Base-by-base conservation (phyloP, 37 sponge, comb jelly and placozoan species). In the Oopsacas minuta region DNA sequence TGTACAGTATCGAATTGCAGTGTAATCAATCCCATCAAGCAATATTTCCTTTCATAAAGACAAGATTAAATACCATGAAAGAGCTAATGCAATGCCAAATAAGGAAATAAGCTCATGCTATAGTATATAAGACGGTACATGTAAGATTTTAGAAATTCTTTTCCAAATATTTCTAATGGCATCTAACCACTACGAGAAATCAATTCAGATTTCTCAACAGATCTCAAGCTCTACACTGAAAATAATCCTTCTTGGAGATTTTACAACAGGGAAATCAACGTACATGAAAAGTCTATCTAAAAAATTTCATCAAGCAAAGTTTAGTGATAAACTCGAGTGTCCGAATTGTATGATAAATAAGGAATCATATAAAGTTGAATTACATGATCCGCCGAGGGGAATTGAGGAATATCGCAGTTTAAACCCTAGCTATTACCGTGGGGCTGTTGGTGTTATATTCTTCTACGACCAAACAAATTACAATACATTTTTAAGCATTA, bases 211-310 rank as follows among this genome's bases (percentile, higher is more conserved):
- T n/a, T n/a, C n/a, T n/a, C n/a, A n/a, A n/a, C n/a, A n/a, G n/a
- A n/a, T n/a, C n/a, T n/a, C n/a, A n/a, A n/a, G 15, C 8, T 15
- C 49, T 17, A 61, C 75, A 3, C 30, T 61, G 28, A 61, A 61
- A 34, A 61, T 61, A 3, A 61, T 61, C 28, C 75, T 61, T 61
- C 28, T 61, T 12, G 75, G 75, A 5, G 75, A 61, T 61, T 61
- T 61, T 12, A 61, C 75, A n/a, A 61, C 75, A 61, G 75, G 75
- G 28, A 61, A 61, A 61, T 61, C 75, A n/a, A 61, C 75, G 3
- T 61, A 61, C 22, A 61, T 61, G 75, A 61, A 61, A 25, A 61
- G 28, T 3, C 30, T 61, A 20, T 61, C 75, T 5, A 10, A n/a
- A 25, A 61, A 61, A 12, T 12, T 61, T n/a, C 75, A 61, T 61